phyloP scores from a whole-genome alignment of 2,888 invertebrate genomes.

The Scaptomyza parva region DNA sequence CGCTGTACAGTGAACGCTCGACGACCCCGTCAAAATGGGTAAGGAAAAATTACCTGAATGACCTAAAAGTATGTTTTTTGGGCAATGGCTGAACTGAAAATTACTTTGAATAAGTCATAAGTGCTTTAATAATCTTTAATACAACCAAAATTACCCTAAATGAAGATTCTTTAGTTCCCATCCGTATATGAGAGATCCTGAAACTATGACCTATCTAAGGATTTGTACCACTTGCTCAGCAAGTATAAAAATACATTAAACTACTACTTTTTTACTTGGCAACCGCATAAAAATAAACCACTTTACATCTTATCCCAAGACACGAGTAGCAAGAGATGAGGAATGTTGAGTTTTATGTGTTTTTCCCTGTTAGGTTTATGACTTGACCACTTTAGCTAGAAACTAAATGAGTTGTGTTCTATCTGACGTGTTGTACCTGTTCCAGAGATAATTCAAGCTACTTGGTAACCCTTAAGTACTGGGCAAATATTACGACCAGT shows the following conservation, averaged over 20 bases:
- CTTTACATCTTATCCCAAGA: background rate
- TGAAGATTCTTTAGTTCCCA: too few species aligned
- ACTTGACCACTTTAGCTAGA: slow-evolving; percentile 28
- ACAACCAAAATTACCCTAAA: too few species aligned
- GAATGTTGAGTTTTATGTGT: background rate
- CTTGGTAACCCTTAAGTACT: slow-evolving; percentile 13
- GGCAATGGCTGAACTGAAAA: too few species aligned
- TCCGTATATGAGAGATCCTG: too few species aligned
- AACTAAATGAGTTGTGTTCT: slow-evolving; percentile 14
- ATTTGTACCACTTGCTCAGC: background rate
- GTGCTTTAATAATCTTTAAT: too few species aligned
- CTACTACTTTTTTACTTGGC: background rate
- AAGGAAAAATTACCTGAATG: too few species aligned
- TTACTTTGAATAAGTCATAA: too few species aligned
- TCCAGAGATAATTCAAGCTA: slow-evolving; percentile 16
- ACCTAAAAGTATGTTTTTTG: too few species aligned
- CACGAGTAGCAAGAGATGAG: background rate
- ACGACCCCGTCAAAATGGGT: too few species aligned
- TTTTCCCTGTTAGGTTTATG: background rate
- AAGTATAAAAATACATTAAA: too few species aligned
- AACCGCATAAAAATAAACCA: background rate
- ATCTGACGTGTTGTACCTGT: background rate
- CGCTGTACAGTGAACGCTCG: background rate
- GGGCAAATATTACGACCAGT: slow-evolving; percentile 2
- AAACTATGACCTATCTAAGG: too few species aligned